Conservation (phyloP, 37 sponge, comb jelly and placozoan species). For the Dysidea cf. avara region DNA sequence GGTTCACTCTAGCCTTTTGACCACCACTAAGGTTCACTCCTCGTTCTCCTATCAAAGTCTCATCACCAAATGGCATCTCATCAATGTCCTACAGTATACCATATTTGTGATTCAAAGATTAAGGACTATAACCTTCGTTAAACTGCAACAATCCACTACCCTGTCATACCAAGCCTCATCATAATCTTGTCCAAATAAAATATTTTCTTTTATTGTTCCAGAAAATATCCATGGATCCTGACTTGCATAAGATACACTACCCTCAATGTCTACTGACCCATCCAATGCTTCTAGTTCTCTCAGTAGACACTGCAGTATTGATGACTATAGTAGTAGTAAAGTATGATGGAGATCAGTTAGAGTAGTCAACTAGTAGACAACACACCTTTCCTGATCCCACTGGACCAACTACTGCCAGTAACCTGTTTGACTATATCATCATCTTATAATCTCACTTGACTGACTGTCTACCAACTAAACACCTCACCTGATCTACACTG, state of each 20-base stretch:
- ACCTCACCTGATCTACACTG: conserved; percentile 31
- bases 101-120: too few relatives aligned
- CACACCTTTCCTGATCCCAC: conserved; percentile 57
- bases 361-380: neutral
- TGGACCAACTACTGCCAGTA: conserved; percentile 58
- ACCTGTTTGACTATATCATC: neutral
- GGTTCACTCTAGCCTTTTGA: conserved; percentile 53
- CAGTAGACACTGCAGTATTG: conserved; percentile 57
- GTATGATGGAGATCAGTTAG: neutral
- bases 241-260: conserved; percentile 55
- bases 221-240: conserved; percentile 79
- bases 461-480: neutral
- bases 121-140: conserved; percentile 49
- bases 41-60: conserved; percentile 51
- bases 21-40: conserved; percentile 67
- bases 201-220: conserved; percentile 71
- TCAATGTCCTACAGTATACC: conserved; percentile 48
- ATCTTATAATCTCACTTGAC: neutral
- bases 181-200: conserved; percentile 57
- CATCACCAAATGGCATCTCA: conserved; percentile 34
- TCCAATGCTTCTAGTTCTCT: conserved; percentile 45
- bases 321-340: conserved; percentile 23
- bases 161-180: conserved; percentile 33
- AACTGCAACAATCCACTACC: conserved; percentile 55
- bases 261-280: conserved; percentile 44